Conservation (phyloP, 2,797 vertebrate species). For the Acestrorhynchus altus region DNA sequence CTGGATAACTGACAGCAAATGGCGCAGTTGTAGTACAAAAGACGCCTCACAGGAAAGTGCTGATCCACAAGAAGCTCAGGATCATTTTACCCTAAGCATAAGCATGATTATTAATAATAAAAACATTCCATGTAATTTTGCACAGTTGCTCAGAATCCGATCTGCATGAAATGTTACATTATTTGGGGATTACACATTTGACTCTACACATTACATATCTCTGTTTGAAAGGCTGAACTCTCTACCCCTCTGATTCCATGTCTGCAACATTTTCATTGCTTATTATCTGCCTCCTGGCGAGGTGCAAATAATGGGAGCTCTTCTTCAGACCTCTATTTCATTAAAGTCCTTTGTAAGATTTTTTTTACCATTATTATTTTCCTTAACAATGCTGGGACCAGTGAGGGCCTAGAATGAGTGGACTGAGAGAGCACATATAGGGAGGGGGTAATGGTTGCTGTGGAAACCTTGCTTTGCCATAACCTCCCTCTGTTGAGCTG, state of each 20-base stretch:
- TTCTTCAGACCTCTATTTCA: neutral
- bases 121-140: neutral
- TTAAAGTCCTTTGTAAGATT: neutral
- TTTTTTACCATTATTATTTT: neutral
- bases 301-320: neutral
- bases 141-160: too few relatives aligned
- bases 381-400: neutral
- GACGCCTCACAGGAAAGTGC: too few relatives aligned
- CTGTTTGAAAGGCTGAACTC: neutral
- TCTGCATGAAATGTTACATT: neutral
- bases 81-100: too few relatives aligned
- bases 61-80: too few relatives aligned
- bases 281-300: neutral
- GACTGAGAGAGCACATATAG: neutral
- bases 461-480: conserved; percentile 65
- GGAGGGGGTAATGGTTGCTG: conserved; percentile 63
- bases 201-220: neutral
- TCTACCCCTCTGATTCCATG: neutral
- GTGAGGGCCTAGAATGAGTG: conserved; percentile 2
- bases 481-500: conserved; percentile 47
- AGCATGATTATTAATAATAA: too few relatives aligned
- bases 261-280: neutral
- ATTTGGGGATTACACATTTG: neutral
- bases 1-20: too few relatives aligned
- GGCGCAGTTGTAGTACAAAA: too few relatives aligned